Conservation (phyloP, 1,140 invertebrate species). For the Copidosoma floridanum region DNA sequence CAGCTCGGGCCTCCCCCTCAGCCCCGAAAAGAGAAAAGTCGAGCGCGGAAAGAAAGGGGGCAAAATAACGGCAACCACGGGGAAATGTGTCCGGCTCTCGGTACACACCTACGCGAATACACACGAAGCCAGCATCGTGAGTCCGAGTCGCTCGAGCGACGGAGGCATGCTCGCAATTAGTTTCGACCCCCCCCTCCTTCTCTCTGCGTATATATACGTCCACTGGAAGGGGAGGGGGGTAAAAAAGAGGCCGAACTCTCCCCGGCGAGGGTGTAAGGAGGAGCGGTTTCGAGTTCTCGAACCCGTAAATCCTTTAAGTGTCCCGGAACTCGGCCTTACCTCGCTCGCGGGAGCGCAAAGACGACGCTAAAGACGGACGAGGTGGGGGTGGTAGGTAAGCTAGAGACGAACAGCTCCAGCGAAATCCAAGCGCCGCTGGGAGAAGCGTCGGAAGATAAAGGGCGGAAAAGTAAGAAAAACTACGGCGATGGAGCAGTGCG, state of each 20-base stretch:
- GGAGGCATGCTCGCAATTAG: slow-evolving; percentile 32
- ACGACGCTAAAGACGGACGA: slow-evolving; percentile 18
- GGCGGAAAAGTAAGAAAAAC: slow-evolving; percentile 22
- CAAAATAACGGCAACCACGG: not conserved
- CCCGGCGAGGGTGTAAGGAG: slow-evolving; percentile 9
- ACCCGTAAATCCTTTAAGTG: slow-evolving; percentile 52
- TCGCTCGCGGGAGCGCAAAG: slow-evolving; percentile 5
- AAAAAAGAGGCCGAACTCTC: slow-evolving; percentile 20
- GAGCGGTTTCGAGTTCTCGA: slow-evolving; percentile 45
- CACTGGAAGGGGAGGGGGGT: slow-evolving; percentile 12
- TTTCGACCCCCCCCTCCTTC: too few relatives aligned
- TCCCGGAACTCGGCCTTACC: slow-evolving; percentile 40
- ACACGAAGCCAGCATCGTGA: slow-evolving; percentile 16
- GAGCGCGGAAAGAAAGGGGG: not conserved
- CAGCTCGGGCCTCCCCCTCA: too few relatives aligned
- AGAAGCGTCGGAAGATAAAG: slow-evolving; percentile 8
- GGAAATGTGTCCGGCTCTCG: too few relatives aligned
- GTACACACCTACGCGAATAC: not conserved
- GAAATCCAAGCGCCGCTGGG: not conserved
- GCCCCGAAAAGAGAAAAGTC: not conserved
- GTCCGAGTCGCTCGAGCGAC: slow-evolving; percentile 12
- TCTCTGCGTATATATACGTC: too few relatives aligned
- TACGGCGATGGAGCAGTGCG: not conserved
- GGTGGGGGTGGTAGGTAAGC: not conserved
- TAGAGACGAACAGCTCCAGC: not conserved